Conservation (phyloP, 1,140 invertebrate species). For the Aphelenchoides besseyi region DNA sequence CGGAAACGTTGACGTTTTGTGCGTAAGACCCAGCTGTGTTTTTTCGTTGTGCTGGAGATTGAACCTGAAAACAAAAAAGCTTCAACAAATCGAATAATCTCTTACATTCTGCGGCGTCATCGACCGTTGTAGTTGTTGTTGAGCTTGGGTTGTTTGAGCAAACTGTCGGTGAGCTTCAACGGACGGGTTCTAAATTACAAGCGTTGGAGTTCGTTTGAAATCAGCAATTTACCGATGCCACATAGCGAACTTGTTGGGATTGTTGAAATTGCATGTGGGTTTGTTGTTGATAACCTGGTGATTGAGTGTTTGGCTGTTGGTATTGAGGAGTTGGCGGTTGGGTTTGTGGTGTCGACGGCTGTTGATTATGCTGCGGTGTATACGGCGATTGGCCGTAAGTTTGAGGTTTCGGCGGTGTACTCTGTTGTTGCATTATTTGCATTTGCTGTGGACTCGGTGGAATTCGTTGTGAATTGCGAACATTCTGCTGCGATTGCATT, state of each 20-base stretch:
- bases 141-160: not conserved
- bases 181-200: not conserved
- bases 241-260: not conserved
- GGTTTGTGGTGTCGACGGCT: conserved; percentile 11
- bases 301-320: not conserved
- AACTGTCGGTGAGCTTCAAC: not conserved
- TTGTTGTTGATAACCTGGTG: not conserved
- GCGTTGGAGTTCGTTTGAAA: too few species aligned
- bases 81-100: not conserved
- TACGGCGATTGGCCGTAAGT: not conserved
- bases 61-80: not conserved
- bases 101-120: not conserved
- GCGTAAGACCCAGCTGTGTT: not conserved
- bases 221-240: not conserved
- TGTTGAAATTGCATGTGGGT: not conserved
- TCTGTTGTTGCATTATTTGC: conserved; percentile 10
- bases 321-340: not conserved
- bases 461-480: not conserved
- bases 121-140: not conserved
- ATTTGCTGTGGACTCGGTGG: not conserved
- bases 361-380: not conserved
- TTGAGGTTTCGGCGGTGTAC: not conserved
- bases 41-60: not conserved
- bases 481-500: not conserved
- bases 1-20: not conserved